Base-by-base conservation (phyloP, 1,140 invertebrate genomes). In the Drosophila teissieri region DNA sequence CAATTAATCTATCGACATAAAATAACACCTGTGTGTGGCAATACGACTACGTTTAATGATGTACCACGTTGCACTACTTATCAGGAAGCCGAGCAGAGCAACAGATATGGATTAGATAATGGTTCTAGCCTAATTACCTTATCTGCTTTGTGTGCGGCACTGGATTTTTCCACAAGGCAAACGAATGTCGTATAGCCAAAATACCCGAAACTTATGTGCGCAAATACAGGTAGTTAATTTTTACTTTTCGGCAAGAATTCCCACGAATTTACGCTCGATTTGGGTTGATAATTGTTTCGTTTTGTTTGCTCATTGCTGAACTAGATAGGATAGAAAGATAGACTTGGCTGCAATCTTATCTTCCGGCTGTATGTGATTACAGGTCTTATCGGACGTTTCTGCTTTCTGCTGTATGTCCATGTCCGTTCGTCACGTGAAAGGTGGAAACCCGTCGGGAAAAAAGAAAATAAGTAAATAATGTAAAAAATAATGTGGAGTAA, bases 161-260 rank as follows among this genome's bases (percentile, higher is more conserved):
- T 0, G 58, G 17, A 64, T 45, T 68, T 65, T 68, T 68, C 60
- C 61, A 54, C 58, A 61, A 58, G 56, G 58, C 46, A 31, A 6
- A 6, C 11, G 4, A 7, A 22, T 37, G 11, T 11, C 7, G 49
- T 62, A 24, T 40, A 5, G 14, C 7, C 14, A 12, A 31, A 40
- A 27, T 14, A 22, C 27, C 37, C 24, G 24, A 57, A 62, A 11
- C 8, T 17, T 12, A 19, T 22, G 39, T 34, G 24, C 3, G 19
- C 51, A 61, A 61, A 62, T 27, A 58, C 19, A 27, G 14, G 8
- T 22, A 24, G 46, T 15, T 51, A 1, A 11, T 17, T 34, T 31
- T 10, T 17, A 53, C 36, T 27, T 22, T 3, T 42, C 12, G 36
- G 24, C 11, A 7, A 24, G n/a, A 62, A 17, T 62, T 62, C 53